Base-by-base conservation (phyloP, 2,113 vertebrate genomes). In the Bos taurus region DNA sequence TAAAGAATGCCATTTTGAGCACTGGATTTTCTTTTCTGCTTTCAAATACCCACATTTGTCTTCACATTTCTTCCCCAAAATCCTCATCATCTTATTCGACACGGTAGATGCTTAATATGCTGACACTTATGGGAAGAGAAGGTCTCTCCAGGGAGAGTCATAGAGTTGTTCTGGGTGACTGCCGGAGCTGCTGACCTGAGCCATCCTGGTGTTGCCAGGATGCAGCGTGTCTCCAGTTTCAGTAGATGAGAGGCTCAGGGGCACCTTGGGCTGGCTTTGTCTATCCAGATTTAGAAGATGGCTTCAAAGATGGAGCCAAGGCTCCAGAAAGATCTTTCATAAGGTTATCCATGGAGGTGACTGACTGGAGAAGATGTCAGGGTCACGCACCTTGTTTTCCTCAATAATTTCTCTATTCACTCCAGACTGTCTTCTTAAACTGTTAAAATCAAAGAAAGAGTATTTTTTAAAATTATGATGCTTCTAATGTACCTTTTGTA, bases 11-110 rank as follows among this genome's bases (percentile, higher is more conserved):
- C 98, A 74, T 98, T 97, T 95, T 98, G 93, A 97, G 95, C 93
- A 89, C 64, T 93, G 97, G 92, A 62, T 95, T 98, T 98, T 96
- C 90, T 98, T 95, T 95, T 90, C 94, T 3, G n/a, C 94, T 98
- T 98, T 98, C 98, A 98, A 98, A 95, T 93, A 98, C 98, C 52
- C 97, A 60, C 81, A 85, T 98, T 98, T 98, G 97, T 98, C 91
- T 97, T 98, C 97, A 82, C 89, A 90, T 98, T 97, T 98, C 96
- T 98, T 97, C 96, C 97, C 94, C 95, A 83, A 97, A 57, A 17
- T 74, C 91, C 96, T 98, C 90, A 85, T 83, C 33, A 93, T 96
- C 97, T 90, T 93, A 95, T 91, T 96, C 94, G 50, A 91, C 84
- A 56, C 16, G 81, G 96, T 98, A 95, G 97, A 97, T 96, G 96